Percentiles rank a stretch among this genome's conserved stretches.
Evolutionary conservation across 1,140 invertebrate genomes (phyloP).

Genomic region (Helicoverpa zea): DNA sequence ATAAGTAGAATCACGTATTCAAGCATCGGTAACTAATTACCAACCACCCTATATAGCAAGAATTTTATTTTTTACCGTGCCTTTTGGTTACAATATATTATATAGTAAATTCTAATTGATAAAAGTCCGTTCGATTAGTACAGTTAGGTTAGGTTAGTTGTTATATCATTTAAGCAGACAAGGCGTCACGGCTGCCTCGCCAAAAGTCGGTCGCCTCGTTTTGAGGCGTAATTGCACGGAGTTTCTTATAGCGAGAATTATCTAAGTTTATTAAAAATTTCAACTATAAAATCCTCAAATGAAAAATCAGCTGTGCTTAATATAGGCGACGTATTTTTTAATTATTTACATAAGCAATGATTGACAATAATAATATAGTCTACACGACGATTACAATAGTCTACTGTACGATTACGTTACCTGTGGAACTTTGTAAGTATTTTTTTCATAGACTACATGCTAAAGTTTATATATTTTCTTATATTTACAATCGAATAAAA

Average conservation of each 20-base stretch:
- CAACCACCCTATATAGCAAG: not conserved
- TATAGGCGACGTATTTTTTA: not conserved
- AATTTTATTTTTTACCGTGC: conserved; percentile 7
- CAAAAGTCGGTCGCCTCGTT: not conserved
- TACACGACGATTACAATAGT: not conserved
- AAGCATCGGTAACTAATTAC: no score
- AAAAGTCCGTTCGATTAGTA: conserved; percentile 21
- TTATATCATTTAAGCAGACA: conserved; percentile 22
- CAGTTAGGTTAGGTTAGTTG: conserved; percentile 10
- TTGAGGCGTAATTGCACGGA: conserved; percentile 14
- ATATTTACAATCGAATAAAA: conserved; percentile 38
- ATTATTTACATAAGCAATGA: conserved; percentile 30
- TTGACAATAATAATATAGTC: not conserved
- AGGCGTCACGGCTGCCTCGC: not conserved
- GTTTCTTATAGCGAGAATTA: not conserved
- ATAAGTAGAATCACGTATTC: no score
- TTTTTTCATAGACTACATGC: not conserved
- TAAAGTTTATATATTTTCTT: conserved; percentile 8
- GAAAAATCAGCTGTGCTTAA: not conserved
- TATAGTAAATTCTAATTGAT: conserved; percentile 13
- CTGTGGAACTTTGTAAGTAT: not conserved
- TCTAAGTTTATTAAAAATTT: not conserved
- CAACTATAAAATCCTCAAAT: not conserved
- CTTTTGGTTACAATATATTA: conserved; percentile 14
- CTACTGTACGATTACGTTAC: not conserved